Base-by-base conservation (phyloP, 2,888 invertebrate genomes). In the Tryphoninae sp. region DNA sequence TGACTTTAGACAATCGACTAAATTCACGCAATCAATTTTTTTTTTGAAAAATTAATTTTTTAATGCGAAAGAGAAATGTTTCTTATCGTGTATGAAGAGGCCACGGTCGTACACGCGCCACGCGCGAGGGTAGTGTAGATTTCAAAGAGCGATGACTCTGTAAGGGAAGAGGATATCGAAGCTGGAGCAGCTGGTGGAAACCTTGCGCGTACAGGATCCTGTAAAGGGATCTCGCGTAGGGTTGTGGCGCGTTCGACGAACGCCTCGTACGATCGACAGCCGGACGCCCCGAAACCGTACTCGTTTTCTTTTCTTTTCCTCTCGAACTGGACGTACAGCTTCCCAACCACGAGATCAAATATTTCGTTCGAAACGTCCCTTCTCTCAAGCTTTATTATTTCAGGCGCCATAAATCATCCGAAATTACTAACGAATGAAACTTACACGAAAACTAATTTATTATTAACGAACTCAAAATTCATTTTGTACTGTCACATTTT, bases 191-290 rank as follows among this genome's bases (percentile, higher is more conserved):
- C 82, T 82, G 82, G 72, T 76, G 55, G 82, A 82, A 82, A 82
- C 82, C 82, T 76, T 79, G 68, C 72, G 42, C 51, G 68, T 82
- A 73, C 78, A 73, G 79, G 76, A 79, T 82, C 82, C 76, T 72
- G 82, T 73, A 76, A 82, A 82, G 76, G 82, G 79, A 82, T 80
- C 69, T 71, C 40, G 53, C 19, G n/a, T 19, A 9, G 49, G 67
- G 40, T 22, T 33, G 6, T 33, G 6, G 33, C 33, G 42, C 13
- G 45, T 45, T 45, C 42, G 59, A 62, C 62, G 69, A 23, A 53
- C 62, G 61, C n/a, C 13, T 19, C 59, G 59, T 19, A 69, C 16
- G 6, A 19, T 19, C 11, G 55, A 40, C 61, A 59, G 68, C 58
- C 81, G 64, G 68, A 73, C 72, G 61, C 78, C 64, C 74, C 7